These are phyloP conservation scores for Cephus pulcher DNA, from an alignment of 2,888 invertebrate genomes.

Conservation along the genomic window DNA sequence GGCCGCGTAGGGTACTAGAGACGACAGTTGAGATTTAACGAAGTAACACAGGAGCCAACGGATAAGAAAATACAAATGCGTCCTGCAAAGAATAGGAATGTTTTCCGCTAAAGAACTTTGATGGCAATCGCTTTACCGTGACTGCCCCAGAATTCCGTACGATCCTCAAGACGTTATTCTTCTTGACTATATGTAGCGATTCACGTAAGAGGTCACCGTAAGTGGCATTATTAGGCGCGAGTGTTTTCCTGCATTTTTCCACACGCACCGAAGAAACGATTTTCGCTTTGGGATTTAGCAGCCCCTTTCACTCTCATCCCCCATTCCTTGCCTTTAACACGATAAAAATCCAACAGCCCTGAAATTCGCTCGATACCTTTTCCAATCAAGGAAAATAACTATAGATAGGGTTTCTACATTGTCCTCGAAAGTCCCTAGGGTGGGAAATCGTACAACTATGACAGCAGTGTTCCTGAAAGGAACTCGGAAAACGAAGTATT, in stretches of 20 bases:
- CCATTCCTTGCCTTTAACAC: background rate
- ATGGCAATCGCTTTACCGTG: background rate
- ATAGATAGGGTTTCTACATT: background rate
- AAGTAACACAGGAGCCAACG: background rate
- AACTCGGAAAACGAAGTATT: background rate
- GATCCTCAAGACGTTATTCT: background rate
- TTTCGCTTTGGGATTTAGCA: background rate
- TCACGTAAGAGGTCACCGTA: background rate
- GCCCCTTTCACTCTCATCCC: background rate
- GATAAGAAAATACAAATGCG: background rate
- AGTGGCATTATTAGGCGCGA: background rate
- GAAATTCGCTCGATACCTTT: background rate
- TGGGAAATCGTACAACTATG: background rate
- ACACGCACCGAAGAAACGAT: background rate
- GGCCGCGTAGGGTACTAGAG: background rate
- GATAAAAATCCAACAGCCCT: background rate
- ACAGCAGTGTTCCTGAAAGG: background rate
- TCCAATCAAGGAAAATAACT: background rate
- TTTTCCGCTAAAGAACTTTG: background rate
- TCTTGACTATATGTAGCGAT: background rate
- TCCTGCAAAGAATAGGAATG: background rate
- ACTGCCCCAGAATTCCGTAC: background rate
- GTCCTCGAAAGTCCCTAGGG: background rate
- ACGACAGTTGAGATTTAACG: background rate
- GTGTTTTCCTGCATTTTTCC: background rate